A percentile compares a stretch with the other conserved stretches of the same genome.
These are phyloP conservation scores for Hozukius guyotensis DNA, from an alignment of 2,797 vertebrate genomes.

Conservation along the genomic window DNA sequence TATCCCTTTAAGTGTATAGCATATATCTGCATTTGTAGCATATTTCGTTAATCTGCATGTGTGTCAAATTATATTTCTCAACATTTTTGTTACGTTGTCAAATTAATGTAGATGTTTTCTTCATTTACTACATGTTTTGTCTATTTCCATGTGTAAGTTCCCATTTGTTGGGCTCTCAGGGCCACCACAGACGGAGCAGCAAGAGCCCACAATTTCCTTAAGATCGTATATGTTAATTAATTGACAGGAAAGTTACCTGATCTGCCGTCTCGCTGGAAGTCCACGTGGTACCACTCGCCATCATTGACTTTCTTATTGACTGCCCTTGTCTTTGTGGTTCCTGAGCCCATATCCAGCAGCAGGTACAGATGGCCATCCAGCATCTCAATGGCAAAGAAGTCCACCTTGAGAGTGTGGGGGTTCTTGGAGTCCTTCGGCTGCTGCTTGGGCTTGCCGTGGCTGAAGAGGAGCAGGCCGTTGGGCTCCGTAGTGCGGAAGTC, in stretches of 20 bases:
- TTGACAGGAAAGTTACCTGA: slow-evolving; percentile 84
- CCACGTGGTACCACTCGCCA: slow-evolving; percentile 99
- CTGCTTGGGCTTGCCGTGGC: slow-evolving; percentile 94
- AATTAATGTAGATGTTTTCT: not conserved
- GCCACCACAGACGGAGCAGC: not conserved
- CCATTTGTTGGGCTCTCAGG: not conserved
- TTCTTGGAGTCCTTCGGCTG: slow-evolving; percentile 93
- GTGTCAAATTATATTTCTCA: not conserved
- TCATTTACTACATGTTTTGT: not conserved
- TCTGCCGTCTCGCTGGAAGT: slow-evolving; percentile 96
- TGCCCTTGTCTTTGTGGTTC: slow-evolving; percentile 95
- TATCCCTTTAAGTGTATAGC: not conserved
- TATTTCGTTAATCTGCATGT: not conserved
- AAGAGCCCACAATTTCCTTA: not conserved
- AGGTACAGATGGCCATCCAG: slow-evolving; percentile 96
- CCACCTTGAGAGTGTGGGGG: slow-evolving; percentile 93
- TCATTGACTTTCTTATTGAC: slow-evolving; percentile 98
- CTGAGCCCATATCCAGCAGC: slow-evolving; percentile 97
- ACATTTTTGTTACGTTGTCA: not conserved
- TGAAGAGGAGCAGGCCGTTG: slow-evolving; percentile 97
- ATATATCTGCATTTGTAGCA: not conserved
- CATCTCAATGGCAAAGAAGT: slow-evolving; percentile 99
- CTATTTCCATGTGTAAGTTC: not conserved
- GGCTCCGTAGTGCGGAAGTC: slow-evolving; percentile 99
- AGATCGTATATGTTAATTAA: not conserved